Percentiles rank a stretch among this genome's conserved stretches.
Conservation (phyloP, 2,113 vertebrate species). For the Campylomormyrus tamandua region DNA sequence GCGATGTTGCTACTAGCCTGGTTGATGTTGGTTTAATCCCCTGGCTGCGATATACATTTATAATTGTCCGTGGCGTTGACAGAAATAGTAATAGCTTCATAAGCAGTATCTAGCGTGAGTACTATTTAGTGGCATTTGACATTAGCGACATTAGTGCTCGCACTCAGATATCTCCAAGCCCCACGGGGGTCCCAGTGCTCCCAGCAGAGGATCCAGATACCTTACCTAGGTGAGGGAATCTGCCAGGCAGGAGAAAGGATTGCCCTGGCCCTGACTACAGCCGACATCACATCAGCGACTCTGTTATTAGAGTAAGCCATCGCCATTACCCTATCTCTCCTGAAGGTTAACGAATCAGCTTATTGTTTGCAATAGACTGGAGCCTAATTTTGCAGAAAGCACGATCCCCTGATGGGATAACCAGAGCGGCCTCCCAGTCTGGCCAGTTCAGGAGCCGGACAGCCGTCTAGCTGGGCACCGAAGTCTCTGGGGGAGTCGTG, state of each 20-base stretch:
- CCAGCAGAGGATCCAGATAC: neutral
- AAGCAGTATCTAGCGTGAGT: neutral
- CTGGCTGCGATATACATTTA: neutral
- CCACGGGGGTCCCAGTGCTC: neutral
- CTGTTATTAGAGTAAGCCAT: neutral
- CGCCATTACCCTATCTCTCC: neutral
- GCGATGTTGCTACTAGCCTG: neutral
- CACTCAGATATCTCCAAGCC: neutral
- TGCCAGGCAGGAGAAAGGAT: neutral
- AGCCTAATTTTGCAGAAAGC: neutral
- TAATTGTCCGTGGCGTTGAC: neutral
- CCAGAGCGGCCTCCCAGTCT: neutral
- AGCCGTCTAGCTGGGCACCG: slow-evolving; percentile 9
- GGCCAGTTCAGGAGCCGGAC: slow-evolving; percentile 7
- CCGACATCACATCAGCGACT: neutral
- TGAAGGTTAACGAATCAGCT: neutral
- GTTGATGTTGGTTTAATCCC: neutral
- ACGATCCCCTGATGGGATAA: neutral
- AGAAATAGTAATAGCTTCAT: neutral
- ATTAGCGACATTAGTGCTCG: neutral
- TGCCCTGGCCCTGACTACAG: neutral
- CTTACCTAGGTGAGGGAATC: neutral
- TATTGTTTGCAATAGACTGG: neutral
- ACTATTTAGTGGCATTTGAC: neutral
- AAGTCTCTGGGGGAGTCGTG: slow-evolving; percentile 24